These are phyloP conservation scores for Rostratula benghalensis DNA, from an alignment of 2,113 vertebrate genomes.

Conservation along the genomic window DNA sequence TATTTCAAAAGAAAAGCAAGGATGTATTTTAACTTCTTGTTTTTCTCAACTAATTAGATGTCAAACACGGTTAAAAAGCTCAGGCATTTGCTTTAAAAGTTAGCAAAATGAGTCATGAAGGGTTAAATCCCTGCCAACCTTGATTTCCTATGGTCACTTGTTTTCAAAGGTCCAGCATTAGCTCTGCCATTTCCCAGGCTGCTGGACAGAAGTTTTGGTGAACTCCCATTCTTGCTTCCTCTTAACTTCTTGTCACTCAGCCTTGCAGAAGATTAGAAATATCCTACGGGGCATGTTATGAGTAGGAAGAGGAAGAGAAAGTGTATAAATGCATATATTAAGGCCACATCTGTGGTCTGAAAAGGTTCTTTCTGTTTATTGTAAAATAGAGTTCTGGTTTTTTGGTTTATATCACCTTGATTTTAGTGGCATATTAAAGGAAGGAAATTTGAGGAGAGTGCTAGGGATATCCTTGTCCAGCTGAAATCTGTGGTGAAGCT, in stretches of 20 bases:
- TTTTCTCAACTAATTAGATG: constrained; percentile 70
- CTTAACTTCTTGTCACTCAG: constrained; percentile 34
- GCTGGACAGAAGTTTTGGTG: constrained; percentile 64
- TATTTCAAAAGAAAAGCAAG: constrained; percentile 60
- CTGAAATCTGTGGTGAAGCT: neutral
- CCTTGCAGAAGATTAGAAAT: constrained; percentile 39
- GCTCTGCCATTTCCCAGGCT: constrained; percentile 71
- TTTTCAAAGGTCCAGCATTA: constrained; percentile 75
- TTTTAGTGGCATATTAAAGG: constrained; percentile 60
- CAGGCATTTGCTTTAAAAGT: constrained; percentile 58
- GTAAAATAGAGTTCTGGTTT: constrained; percentile 67
- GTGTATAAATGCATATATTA: neutral
- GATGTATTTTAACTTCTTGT: constrained; percentile 53
- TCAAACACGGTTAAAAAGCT: constrained; percentile 75
- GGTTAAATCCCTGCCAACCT: constrained; percentile 80
- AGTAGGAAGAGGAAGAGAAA: constrained; percentile 10
- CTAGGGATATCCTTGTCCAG: neutral
- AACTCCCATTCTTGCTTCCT: constrained; percentile 41
- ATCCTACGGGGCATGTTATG: neutral
- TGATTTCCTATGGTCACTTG: constrained; percentile 83
- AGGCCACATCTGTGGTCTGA: neutral
- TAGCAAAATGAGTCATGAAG: constrained; percentile 70
- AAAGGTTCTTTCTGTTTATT: constrained; percentile 61
- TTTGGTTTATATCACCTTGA: constrained; percentile 58
- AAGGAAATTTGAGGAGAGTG: constrained; percentile 58